Percentiles rank a stretch among this genome's conserved stretches.
Evolutionary conservation across 2,797 vertebrate species (phyloP).

Genomic region (Lepilemur septentrionalis): DNA sequence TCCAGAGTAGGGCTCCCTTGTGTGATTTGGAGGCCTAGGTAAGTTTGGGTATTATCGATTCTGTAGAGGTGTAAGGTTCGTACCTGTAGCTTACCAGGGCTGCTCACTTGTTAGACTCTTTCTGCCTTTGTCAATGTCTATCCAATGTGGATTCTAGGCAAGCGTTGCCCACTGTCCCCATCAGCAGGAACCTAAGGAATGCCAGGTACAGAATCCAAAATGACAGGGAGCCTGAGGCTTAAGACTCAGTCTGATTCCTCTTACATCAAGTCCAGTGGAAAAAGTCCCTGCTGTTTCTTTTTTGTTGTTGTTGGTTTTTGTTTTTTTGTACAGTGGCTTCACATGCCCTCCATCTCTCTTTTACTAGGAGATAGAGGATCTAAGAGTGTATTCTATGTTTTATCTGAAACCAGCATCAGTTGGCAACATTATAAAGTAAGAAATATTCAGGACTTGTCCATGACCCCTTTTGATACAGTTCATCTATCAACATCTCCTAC

Average conservation of each 20-base stretch:
- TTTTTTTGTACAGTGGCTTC: not conserved
- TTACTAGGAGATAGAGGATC: not conserved
- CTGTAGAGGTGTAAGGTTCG: not conserved
- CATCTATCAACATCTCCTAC: not conserved
- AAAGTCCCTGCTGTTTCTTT: not conserved
- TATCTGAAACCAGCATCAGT: not conserved
- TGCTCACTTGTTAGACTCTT: not conserved
- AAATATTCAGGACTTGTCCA: not conserved
- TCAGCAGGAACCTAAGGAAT: not conserved
- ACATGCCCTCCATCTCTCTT: not conserved
- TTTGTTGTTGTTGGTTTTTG: not conserved
- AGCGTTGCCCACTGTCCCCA: not conserved
- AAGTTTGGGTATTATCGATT: not conserved
- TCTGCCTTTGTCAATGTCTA: not conserved
- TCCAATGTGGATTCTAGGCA: not conserved
- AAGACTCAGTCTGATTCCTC: not conserved
- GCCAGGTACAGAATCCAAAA: not conserved
- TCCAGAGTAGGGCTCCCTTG: too few species aligned
- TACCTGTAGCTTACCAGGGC: not conserved
- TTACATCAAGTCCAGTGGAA: not conserved
- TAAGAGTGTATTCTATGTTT: not conserved
- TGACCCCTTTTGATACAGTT: not conserved
- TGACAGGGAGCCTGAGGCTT: not conserved
- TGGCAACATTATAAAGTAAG: not conserved
- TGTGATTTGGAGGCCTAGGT: not conserved